phyloP scores from a whole-genome alignment of 2,113 vertebrate species.

The Vulpes vulpes region DNA sequence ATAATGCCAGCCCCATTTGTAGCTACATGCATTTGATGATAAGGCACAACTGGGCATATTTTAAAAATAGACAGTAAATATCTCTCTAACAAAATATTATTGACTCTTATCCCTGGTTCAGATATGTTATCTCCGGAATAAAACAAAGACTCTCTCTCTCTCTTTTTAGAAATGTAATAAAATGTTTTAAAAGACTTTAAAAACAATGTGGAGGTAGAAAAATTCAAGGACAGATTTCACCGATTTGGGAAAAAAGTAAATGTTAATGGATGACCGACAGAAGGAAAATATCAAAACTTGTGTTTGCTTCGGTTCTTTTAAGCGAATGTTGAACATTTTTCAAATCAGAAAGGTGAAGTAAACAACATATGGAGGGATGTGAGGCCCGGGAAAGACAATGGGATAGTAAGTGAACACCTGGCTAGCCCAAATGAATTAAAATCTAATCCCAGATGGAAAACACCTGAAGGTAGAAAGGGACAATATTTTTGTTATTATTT shows the following conservation, averaged over 20 bases:
- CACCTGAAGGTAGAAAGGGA: background rate
- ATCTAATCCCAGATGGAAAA: conserved; percentile 11
- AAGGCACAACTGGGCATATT: background rate
- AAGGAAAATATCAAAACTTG: background rate
- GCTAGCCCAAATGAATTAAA: background rate
- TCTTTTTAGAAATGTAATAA: background rate
- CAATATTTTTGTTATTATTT: background rate
- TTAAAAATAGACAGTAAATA: background rate
- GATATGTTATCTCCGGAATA: background rate
- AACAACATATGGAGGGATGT: background rate
- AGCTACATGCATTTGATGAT: background rate
- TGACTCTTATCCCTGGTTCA: background rate
- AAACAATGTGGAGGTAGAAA: background rate
- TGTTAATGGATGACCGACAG: background rate
- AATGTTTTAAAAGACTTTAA: background rate
- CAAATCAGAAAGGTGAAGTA: background rate
- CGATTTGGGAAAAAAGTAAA: background rate
- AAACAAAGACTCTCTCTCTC: background rate
- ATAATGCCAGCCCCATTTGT: background rate
- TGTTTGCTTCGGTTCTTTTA: background rate
- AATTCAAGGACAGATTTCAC: background rate
- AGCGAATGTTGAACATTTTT: background rate
- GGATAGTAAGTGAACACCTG: background rate
- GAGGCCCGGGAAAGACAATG: background rate
- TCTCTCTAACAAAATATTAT: background rate